Evolutionary conservation across 35 echinoderm and acorn worm genomes (phyloP), one percentile per base, ranked within the genome.

Genomic region (Chiridota heheva): DNA sequence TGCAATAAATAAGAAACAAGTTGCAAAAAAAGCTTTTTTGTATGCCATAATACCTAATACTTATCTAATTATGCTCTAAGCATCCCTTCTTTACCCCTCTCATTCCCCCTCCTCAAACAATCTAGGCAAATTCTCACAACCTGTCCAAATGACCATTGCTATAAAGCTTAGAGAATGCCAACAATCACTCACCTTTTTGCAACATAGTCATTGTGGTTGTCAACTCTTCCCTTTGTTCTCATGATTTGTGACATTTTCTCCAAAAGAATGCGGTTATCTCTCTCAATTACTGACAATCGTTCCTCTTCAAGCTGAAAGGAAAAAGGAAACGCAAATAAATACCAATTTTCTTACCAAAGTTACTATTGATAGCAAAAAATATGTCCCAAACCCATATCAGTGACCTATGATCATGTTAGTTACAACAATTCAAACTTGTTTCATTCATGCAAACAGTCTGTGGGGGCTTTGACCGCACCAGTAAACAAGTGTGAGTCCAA

Each of bases 171-270:
- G n/a, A n/a, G n/a, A n/a, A n/a, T n/a, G n/a, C n/a, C n/a, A n/a
- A n/a, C n/a, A n/a, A n/a, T n/a, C 27, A 58, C 45, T 30, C 42
- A 97, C 94, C 94, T 97, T 85, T 86, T 97, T 17, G 91, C 86
- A 25, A 91, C 62, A 30, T 97, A 97, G 58, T 88, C 70, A 68
- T 97, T 97, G 40, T 89, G 86, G 42, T 97, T 90, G 67, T 97
- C 94, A 2, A 97, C 94, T 53, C 94, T 36, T 29, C 94, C 94
- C 58, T 75, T 87, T 0, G 88, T 97, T 65, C 88, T 91, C 94
- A 97, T 97, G 49, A 97, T 97, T 29, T 88, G 59, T 1, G 94
- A 91, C 94, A 97, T 97, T 53, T 97, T 97, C 70, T 97, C 94
- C 20, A 97, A 85, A 0, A 97, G 73, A 44, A 97, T 97, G 5